Base-by-base conservation (phyloP, 2,888 invertebrate species). In the Lordiphosa andalusiaca region DNA sequence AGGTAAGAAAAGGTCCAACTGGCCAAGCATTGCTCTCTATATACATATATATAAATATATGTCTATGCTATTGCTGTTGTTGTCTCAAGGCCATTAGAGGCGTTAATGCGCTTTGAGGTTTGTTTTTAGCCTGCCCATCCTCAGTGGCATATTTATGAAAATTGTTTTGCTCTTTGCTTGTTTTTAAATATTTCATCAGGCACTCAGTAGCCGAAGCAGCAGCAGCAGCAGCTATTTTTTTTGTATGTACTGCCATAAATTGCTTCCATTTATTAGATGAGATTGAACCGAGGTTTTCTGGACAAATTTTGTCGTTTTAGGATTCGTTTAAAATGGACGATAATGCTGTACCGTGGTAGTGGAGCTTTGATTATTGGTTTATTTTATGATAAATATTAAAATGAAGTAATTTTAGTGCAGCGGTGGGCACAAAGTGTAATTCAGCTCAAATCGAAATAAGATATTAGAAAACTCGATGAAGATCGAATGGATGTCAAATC, bases 1-100 rank as follows among this genome's bases (percentile, higher is more conserved):
- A 90, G 90, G 90, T 90, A 73, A 88, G 86, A 49, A 23, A 25
- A 12, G 1, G 52, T 61, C 59, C 13, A 59, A 6, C 12, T 3
- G 44, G 21, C 35, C 9, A 46, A 37, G 37, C 25, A 44, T 13
- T 35, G 6, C 19, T 10, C 12, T 6, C 21, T 48, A 9, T 37
- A 13, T 7, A n/a, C 48, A n/a, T 13, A 37, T 21, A 23, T 4
- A 23, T 23, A 23, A 0, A 23, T 7, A 30, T 30, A 7, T 6
- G 9, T 30, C 7, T 30, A 30, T 4, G 30, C 23, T 23, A n/a
- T 16, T 44, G 19, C 16, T 47, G 19, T 38, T 35, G 16, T 51
- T 41, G 51, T 63, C 65, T 63, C 62, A 63, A 63, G 65, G 62
- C 65, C 77, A 76, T 83, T 80, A 68, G 76, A 83, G 64, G 64